Evolutionary conservation across 2,113 vertebrate genomes (phyloP).

Genomic region (Ellobius talpinus): DNA sequence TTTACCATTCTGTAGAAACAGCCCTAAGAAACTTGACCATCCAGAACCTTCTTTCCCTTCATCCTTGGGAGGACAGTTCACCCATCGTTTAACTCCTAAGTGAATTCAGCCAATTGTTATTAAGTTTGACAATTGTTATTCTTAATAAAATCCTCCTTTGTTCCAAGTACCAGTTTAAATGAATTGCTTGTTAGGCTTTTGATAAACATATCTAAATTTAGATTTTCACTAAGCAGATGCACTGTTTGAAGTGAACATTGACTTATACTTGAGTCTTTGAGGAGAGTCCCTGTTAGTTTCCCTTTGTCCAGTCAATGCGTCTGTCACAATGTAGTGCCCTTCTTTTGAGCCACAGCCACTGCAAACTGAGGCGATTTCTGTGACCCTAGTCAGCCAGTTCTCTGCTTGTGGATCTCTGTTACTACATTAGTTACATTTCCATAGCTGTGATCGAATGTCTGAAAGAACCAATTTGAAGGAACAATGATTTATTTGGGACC

Average conservation of each 20-base stretch:
- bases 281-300: background rate
- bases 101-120: background rate
- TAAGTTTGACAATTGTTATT: background rate
- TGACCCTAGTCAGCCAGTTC: background rate
- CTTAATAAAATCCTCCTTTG: background rate
- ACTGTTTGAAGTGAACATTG: background rate
- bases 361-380: background rate
- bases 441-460: background rate
- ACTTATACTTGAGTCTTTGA: background rate
- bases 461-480: background rate
- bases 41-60: too few relatives aligned
- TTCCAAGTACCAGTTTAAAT: conserved; percentile 15
- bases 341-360: background rate
- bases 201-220: background rate
- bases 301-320: background rate
- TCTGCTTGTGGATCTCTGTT: background rate
- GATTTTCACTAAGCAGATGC: background rate
- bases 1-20: background rate
- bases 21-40: background rate
- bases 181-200: background rate
- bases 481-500: background rate
- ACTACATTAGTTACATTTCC: background rate
- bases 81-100: background rate
- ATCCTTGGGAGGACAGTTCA: background rate
- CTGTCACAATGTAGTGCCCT: background rate